Evolutionary conservation across 2,113 vertebrate species (phyloP), one percentile per base, ranked within the genome.

Genomic region (Coptodon bakossiorum): DNA sequence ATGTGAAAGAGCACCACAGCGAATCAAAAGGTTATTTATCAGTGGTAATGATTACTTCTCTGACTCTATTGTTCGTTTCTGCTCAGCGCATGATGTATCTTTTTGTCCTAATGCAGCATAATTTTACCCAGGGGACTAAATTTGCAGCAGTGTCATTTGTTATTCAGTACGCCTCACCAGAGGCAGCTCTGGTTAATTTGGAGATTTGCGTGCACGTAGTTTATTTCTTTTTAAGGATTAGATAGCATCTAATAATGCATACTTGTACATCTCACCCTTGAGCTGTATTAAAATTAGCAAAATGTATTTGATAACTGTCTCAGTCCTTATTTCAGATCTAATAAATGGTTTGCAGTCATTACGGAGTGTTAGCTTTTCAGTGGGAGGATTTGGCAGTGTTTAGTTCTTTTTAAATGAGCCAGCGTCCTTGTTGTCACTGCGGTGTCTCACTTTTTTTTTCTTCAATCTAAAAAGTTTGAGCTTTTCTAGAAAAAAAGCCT

Each of bases 321-420:
- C 53, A 5, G 86, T 85, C 50, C 10, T 86, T 71, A 81, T 83
- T 86, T 83, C 27, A 48, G 54, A 79, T 80, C 43, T 78, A 59
- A 52, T 40, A 82, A 57, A 54, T 53, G 29, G 34, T 57, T 68
- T 87, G 80, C 24, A 68, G 87, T 87, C 87, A 83, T 87, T 85
- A 82, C 81, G 71, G 57, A 93, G 63, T 88, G 88, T 94, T 92
- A 57, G 24, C 88, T 91, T 90, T 76, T 90, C 68, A 85, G 91
- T 82, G 91, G 80, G 56, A 92, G 89, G 88, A 92, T 78, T 89
- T 92, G 86, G 5, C 19, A 68, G 38, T 73, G 50, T 66, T 86
- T 40, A 78, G 89, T 92, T 92, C 86, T 43, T 85, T 87, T 93
- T 88, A 91, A 88, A 94, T 91, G 54, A 90, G 81, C 48, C 48